A percentile compares a stretch with the other conserved stretches of the same genome.
Conservation (phyloP, 1,140 invertebrate species). For the Calephelis virginiensis region DNA sequence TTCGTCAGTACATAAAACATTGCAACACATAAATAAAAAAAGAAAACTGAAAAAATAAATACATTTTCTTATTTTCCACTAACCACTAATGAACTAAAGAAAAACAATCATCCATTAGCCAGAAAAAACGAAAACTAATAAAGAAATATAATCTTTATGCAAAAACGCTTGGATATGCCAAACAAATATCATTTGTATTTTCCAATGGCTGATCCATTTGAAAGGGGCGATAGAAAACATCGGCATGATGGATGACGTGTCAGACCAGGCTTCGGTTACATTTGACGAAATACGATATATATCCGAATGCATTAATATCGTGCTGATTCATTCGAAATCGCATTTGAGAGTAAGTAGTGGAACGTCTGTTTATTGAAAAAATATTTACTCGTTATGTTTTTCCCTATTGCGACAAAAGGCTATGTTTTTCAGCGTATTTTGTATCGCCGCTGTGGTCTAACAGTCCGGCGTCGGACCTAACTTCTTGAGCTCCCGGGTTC, state of each 20-base stretch:
- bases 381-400: background rate
- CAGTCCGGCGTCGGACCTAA: too few species aligned
- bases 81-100: background rate
- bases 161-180: slow-evolving; percentile 30
- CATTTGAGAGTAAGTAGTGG: slow-evolving; percentile 15
- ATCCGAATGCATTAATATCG: slow-evolving; percentile 58
- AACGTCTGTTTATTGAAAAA: slow-evolving; percentile 9
- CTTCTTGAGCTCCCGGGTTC: too few species aligned
- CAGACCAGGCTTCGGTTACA: slow-evolving; percentile 42
- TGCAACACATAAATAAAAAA: too few species aligned
- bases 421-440: too few species aligned
- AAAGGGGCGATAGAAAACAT: slow-evolving; percentile 46
- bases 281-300: slow-evolving; percentile 61
- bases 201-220: slow-evolving; percentile 45
- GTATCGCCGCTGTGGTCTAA: too few species aligned
- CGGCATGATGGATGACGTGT: slow-evolving; percentile 55
- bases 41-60: too few species aligned
- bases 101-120: background rate
- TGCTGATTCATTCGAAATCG: slow-evolving; percentile 34
- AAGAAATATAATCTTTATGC: slow-evolving; percentile 33
- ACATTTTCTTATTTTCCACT: background rate
- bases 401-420: too few species aligned
- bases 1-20: too few species aligned
- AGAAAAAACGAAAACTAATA: slow-evolving; percentile 9
- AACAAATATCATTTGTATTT: slow-evolving; percentile 49